A percentile compares a stretch with the other conserved stretches of the same genome.
Evolutionary conservation across 2,113 vertebrate genomes (phyloP).

Genomic region (Callipepla squamata): DNA sequence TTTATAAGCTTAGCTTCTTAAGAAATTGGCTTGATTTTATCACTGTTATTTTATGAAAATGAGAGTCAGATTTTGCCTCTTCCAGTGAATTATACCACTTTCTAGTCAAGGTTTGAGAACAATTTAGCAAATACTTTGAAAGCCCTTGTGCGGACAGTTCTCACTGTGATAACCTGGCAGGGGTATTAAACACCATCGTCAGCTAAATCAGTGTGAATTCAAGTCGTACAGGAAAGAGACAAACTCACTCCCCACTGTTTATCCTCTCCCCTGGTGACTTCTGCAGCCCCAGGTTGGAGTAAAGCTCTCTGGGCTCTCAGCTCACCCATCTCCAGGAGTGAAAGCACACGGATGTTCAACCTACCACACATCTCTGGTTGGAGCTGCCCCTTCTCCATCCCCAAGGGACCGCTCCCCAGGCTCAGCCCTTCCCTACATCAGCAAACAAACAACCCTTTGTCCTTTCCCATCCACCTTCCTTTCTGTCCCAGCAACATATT

Average conservation of each 20-base stretch:
- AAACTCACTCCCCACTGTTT: neutral
- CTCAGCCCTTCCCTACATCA: neutral
- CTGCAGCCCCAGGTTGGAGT: neutral
- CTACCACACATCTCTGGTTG: accelerated
- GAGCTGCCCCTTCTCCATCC: neutral
- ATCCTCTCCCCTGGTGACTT: neutral
- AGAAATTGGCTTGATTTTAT: neutral
- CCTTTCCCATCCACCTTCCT: neutral
- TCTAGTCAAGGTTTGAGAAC: neutral
- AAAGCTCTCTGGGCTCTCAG: neutral
- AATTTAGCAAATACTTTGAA: neutral
- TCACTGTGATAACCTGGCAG: neutral
- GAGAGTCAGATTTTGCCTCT: neutral
- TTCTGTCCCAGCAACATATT: accelerated
- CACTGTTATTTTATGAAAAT: neutral
- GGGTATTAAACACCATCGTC: neutral
- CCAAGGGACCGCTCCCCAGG: accelerated
- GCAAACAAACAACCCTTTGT: neutral
- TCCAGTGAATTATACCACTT: neutral
- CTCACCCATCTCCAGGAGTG: neutral
- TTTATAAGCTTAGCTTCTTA: neutral
- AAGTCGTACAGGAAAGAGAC: neutral
- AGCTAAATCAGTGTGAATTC: neutral
- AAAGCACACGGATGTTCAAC: accelerated
- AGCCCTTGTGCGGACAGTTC: neutral